These are phyloP conservation scores for Folsomia manolachei DNA, from an alignment of 2,888 invertebrate genomes.

Conservation along the genomic window DNA sequence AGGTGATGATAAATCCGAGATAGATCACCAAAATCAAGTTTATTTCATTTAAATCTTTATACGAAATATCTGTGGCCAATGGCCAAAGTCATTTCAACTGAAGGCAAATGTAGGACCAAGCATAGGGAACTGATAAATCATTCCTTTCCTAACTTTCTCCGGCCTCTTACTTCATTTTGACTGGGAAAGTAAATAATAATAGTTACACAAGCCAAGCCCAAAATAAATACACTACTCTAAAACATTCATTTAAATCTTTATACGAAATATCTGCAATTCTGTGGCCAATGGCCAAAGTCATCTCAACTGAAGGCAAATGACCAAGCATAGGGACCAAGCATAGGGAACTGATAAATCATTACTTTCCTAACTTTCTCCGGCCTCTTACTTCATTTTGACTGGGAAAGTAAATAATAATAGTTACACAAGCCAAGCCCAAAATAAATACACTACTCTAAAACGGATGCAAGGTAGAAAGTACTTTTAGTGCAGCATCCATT, in stretches of 20 bases:
- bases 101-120: neutral
- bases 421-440: too few relatives aligned
- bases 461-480: too few relatives aligned
- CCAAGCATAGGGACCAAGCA: neutral
- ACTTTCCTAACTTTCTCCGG: neutral
- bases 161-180: neutral
- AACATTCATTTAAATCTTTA: too few relatives aligned
- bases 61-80: neutral
- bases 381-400: neutral
- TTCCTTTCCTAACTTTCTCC: neutral
- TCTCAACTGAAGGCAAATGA: too few relatives aligned
- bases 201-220: too few relatives aligned
- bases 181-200: neutral
- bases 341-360: neutral
- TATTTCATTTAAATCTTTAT: too few relatives aligned
- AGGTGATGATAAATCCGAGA: constrained; percentile 5
- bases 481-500: too few relatives aligned
- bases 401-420: neutral
- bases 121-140: neutral
- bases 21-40: too few relatives aligned
- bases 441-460: too few relatives aligned
- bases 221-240: too few relatives aligned
- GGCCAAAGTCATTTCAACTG: too few relatives aligned
- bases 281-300: neutral
- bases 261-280: too few relatives aligned